phyloP scores from a whole-genome alignment of 2,888 invertebrate species.

The Steinernema hermaphroditum region DNA sequence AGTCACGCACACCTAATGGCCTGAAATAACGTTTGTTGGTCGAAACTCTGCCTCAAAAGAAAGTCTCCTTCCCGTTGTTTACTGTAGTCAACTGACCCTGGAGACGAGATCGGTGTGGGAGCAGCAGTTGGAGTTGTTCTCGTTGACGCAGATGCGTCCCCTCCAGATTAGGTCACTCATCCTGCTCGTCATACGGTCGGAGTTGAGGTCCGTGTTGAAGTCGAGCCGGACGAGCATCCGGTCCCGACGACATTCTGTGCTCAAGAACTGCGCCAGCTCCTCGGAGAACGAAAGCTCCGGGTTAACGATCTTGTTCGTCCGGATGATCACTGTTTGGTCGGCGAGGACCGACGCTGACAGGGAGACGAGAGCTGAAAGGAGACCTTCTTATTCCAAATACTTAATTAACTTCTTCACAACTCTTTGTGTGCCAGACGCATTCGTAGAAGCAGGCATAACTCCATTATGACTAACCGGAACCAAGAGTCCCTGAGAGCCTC shows the following conservation, averaged over 20 bases:
- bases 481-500: too few relatives aligned
- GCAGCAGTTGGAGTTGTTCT: slow-evolving; percentile 17
- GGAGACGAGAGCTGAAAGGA: neutral
- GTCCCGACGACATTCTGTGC: neutral
- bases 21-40: too few relatives aligned
- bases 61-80: neutral
- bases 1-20: too few relatives aligned
- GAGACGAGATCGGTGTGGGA: slow-evolving; percentile 15
- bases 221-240: neutral
- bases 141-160: slow-evolving; percentile 7
- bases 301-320: neutral
- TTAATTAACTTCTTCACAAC: too few relatives aligned
- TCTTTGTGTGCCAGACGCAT: too few relatives aligned
- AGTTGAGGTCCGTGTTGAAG: slow-evolving; percentile 19
- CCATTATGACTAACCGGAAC: too few relatives aligned
- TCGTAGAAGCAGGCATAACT: too few relatives aligned
- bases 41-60: neutral
- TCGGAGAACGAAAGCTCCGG: slow-evolving; percentile 2
- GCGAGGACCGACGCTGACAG: neutral
- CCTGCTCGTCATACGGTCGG: slow-evolving; percentile 4
- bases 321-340: neutral
- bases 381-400: too few relatives aligned
- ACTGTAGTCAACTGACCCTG: neutral
- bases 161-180: slow-evolving; percentile 22
- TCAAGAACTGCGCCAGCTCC: slow-evolving; percentile 2